Percentiles rank a stretch among this genome's conserved stretches.
Evolutionary conservation across 2,113 vertebrate genomes (phyloP).

Genomic region (Ameiurus melas): DNA sequence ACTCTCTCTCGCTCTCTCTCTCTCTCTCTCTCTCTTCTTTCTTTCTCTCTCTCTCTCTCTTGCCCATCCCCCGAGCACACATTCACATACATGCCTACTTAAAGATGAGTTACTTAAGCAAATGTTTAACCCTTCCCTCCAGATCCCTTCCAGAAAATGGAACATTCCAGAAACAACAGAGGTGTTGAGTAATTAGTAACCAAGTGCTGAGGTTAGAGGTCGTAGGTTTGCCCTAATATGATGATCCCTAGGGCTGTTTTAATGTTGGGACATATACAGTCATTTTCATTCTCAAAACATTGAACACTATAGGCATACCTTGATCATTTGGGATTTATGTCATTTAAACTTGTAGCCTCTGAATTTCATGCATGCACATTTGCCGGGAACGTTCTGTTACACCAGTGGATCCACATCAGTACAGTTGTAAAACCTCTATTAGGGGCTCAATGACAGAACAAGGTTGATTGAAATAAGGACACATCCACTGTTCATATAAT

Average conservation of each 20-base stretch:
- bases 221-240: conserved; percentile 52
- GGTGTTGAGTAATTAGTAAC: conserved; percentile 73
- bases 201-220: conserved; percentile 64
- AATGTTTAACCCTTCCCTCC: conserved; percentile 53
- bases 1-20: background rate
- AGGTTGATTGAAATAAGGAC: background rate
- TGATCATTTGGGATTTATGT: background rate
- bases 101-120: conserved; percentile 33
- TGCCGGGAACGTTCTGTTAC: background rate
- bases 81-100: background rate
- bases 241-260: conserved; percentile 60
- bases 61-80: background rate
- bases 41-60: conserved; percentile 12
- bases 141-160: conserved; percentile 50
- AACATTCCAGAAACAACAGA: conserved; percentile 67
- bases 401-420: background rate
- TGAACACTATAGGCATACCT: background rate
- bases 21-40: conserved; percentile 7
- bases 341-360: background rate
- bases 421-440: background rate
- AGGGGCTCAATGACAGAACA: background rate
- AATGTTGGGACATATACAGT: background rate
- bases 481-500: background rate
- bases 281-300: background rate
- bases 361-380: background rate